These are phyloP conservation scores for Lithobates sylvaticus DNA, from an alignment of 2,797 vertebrate species.

Conservation along the genomic window DNA sequence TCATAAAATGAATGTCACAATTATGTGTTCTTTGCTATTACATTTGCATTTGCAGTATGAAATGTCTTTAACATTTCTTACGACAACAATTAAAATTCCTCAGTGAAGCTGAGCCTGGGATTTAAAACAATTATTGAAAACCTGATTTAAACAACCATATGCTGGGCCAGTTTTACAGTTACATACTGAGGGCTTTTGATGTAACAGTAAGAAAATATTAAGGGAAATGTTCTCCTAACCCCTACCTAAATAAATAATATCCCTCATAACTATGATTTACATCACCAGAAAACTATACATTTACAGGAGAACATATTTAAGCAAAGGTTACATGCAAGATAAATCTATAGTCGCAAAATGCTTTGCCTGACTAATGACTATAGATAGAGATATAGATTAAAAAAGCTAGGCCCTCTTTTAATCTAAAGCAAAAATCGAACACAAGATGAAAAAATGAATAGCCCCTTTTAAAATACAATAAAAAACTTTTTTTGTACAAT, in stretches of 20 bases:
- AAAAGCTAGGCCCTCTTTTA: no score
- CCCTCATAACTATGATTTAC: not conserved
- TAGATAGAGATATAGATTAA: no score
- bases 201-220: not conserved
- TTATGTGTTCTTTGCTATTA: conserved; percentile 7
- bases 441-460: no score
- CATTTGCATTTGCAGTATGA: not conserved
- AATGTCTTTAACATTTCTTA: conserved; percentile 14
- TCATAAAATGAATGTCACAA: conserved; percentile 25
- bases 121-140: not conserved
- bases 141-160: not conserved
- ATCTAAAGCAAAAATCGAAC: no score
- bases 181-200: not conserved
- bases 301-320: not conserved
- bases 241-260: not conserved
- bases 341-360: no score
- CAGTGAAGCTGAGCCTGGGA: not conserved
- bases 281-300: not conserved
- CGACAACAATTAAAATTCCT: not conserved
- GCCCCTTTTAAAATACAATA: no score
- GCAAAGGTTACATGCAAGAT: no score
- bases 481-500: no score
- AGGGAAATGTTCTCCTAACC: not conserved
- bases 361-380: no score
- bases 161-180: not conserved